A percentile compares a stretch with the other conserved stretches of the same genome.
phyloP scores from a whole-genome alignment of 2,113 vertebrate genomes.

The Cichladusa arquata region DNA sequence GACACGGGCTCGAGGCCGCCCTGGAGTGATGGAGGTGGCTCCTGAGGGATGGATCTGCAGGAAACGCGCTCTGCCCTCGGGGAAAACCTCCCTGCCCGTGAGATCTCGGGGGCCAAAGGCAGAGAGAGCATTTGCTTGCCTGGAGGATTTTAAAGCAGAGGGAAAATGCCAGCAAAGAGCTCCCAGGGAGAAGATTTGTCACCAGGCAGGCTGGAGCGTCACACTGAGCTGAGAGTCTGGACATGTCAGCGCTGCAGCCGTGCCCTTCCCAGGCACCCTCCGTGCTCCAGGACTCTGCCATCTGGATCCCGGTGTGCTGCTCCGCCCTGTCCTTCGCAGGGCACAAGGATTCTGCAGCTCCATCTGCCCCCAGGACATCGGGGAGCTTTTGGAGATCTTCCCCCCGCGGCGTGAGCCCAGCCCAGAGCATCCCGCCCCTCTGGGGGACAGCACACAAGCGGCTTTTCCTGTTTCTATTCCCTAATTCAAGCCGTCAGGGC shows the following conservation, averaged over 20 bases:
- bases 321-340: not conserved
- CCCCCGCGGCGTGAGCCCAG: fast-evolving
- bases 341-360: not conserved
- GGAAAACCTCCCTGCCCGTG: not conserved
- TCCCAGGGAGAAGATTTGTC: not conserved
- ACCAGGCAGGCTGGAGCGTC: not conserved
- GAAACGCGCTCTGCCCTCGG: fast-evolving
- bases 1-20: fast-evolving
- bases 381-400: not conserved
- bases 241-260: not conserved
- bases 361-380: not conserved
- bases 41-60: not conserved
- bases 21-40: not conserved
- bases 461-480: not conserved
- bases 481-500: fast-evolving
- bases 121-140: not conserved
- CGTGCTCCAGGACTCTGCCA: not conserved
- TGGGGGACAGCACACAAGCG: not conserved
- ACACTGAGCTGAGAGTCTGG: not conserved
- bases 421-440: fast-evolving
- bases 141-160: not conserved
- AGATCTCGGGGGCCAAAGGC: not conserved
- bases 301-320: not conserved
- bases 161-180: not conserved
- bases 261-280: not conserved